Evolutionary conservation across 2,113 vertebrate genomes (phyloP).

Genomic region (Apistogramma diplotaenia): DNA sequence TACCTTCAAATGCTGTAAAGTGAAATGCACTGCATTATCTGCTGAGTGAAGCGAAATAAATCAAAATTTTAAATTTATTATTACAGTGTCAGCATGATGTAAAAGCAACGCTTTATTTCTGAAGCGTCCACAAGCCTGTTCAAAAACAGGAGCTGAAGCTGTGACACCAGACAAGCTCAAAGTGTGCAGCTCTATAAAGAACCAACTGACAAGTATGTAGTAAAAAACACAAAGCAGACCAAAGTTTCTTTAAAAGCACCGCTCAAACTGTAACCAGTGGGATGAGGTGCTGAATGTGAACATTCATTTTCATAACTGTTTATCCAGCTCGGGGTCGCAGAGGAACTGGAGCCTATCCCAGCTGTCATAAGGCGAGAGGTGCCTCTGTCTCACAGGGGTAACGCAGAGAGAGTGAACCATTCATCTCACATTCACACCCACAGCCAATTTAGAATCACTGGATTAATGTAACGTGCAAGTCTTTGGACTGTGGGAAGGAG

Average conservation of each 20-base stretch:
- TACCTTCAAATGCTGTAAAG: background rate
- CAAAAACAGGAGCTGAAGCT: background rate
- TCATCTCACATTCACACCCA: background rate
- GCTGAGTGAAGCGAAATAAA: background rate
- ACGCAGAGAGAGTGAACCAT: background rate
- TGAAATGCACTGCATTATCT: background rate
- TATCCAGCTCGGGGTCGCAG: background rate
- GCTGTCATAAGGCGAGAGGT: background rate
- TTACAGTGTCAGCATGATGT: background rate
- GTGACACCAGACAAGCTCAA: background rate
- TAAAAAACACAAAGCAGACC: background rate
- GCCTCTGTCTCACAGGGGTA: background rate
- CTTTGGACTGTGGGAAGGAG: background rate
- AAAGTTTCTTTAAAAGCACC: background rate
- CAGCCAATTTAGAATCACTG: background rate
- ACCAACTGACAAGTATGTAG: background rate
- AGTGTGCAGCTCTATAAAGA: background rate
- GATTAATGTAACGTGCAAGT: background rate
- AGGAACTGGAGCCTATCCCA: background rate
- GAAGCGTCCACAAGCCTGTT: background rate
- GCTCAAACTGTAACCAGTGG: background rate
- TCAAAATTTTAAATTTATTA: background rate
- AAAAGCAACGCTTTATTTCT: background rate
- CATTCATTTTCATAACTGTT: background rate
- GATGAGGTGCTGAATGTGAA: background rate